Evolutionary conservation across 1,140 invertebrate species (phyloP).

Genomic region (Aphelinus atriplicis): DNA sequence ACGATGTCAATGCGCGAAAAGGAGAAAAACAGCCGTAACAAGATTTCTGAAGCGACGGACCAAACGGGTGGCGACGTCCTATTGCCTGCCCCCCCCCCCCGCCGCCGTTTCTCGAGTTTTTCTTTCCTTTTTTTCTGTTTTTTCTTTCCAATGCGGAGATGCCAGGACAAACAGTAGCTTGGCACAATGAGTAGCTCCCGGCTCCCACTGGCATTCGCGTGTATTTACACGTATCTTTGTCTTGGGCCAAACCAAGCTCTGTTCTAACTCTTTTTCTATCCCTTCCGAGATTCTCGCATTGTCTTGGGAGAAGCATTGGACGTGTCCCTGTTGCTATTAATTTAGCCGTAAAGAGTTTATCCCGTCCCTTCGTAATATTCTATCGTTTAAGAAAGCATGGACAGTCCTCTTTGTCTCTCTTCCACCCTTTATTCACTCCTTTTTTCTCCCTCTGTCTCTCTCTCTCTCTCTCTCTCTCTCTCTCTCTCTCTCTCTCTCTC

Average conservation of each 20-base stretch:
- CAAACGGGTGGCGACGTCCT: slow-evolving; percentile 10
- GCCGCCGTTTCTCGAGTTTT: slow-evolving; percentile 40
- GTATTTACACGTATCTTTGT: not conserved
- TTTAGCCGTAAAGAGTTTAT: slow-evolving; percentile 54
- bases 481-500: not conserved
- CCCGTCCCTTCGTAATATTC: slow-evolving; percentile 46
- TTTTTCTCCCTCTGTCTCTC: not conserved
- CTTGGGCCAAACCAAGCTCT: not conserved
- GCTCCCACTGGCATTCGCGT: slow-evolving; percentile 28
- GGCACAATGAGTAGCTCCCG: slow-evolving; percentile 48
- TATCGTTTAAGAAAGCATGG: slow-evolving; percentile 18
- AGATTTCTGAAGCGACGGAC: slow-evolving; percentile 24
- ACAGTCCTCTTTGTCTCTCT: slow-evolving; percentile 25
- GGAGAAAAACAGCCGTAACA: slow-evolving; percentile 20
- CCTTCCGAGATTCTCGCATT: slow-evolving; percentile 48
- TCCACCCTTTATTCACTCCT: not conserved
- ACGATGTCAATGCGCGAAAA: not conserved
- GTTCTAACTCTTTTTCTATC: slow-evolving; percentile 29
- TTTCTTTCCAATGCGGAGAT: slow-evolving; percentile 42
- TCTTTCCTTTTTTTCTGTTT: no score
- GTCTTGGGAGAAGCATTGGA: slow-evolving; percentile 47
- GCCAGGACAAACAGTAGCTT: slow-evolving; percentile 46
- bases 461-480: not conserved
- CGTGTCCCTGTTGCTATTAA: slow-evolving; percentile 49
- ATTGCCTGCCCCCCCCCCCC: slow-evolving; percentile 17